Conservation (phyloP, 2,113 vertebrate species). For the Calyptommatus sinebrachiatus region DNA sequence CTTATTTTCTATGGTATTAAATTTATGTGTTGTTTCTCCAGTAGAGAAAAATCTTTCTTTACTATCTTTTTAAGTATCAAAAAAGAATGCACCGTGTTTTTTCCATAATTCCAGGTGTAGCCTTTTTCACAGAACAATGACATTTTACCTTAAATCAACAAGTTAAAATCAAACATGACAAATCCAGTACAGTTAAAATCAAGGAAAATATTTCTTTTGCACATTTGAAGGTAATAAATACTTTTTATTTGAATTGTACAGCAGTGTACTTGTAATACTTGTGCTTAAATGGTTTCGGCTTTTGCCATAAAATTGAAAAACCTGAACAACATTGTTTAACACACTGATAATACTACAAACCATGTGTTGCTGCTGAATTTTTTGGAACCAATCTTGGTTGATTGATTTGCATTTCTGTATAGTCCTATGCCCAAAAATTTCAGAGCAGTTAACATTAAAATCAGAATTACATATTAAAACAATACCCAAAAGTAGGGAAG, state of each 20-base stretch:
- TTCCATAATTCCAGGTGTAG: slow-evolving; percentile 58
- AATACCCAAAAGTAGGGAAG: too few species aligned
- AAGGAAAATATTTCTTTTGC: neutral
- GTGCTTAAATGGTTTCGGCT: slow-evolving; percentile 45
- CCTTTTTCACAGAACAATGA: slow-evolving; percentile 45
- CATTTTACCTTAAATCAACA: slow-evolving; percentile 47
- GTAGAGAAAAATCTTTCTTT: slow-evolving; percentile 56
- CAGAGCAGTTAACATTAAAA: too few species aligned
- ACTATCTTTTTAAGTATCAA: slow-evolving; percentile 66
- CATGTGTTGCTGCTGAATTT: too few species aligned
- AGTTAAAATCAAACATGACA: slow-evolving; percentile 35
- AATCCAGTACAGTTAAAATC: neutral
- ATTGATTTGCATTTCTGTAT: too few species aligned
- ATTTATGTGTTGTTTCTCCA: slow-evolving; percentile 63
- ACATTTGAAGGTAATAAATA: slow-evolving; percentile 45
- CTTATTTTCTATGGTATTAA: slow-evolving; percentile 63
- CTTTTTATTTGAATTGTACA: slow-evolving; percentile 4
- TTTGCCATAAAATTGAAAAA: slow-evolving; percentile 45
- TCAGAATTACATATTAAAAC: too few species aligned
- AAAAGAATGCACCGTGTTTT: slow-evolving; percentile 64
- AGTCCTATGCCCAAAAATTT: too few species aligned
- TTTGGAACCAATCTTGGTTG: neutral
- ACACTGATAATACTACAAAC: too few species aligned
- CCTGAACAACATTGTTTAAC: neutral
- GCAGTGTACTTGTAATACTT: slow-evolving; percentile 57